These are phyloP conservation scores for Dromiciops gliroides DNA, from an alignment of 2,113 vertebrate species.

Conservation along the genomic window DNA sequence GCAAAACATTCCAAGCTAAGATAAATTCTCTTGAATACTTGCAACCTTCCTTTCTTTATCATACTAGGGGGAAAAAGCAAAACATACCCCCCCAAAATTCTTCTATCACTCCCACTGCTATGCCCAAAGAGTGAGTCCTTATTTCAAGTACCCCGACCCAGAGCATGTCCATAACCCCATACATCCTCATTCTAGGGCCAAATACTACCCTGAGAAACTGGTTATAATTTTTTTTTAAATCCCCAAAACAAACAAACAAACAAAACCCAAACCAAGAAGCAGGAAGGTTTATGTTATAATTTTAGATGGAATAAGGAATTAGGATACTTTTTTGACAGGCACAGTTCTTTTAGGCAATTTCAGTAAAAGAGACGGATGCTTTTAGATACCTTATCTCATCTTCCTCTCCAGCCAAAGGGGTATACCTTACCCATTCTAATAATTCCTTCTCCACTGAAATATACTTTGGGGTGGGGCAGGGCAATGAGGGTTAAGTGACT, in stretches of 20 bases:
- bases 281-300: neutral
- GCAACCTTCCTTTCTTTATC: neutral
- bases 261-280: neutral
- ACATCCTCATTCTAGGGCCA: neutral
- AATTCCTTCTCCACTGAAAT: neutral
- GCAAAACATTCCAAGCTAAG: conserved; percentile 22
- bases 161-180: neutral
- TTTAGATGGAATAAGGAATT: neutral
- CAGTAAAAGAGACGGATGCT: neutral
- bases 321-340: neutral
- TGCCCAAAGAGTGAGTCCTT: neutral
- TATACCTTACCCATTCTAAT: neutral
- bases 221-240: no score
- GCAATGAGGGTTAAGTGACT: no score
- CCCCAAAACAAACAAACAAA: no score
- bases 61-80: neutral
- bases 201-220: neutral
- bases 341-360: neutral
- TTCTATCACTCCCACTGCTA: neutral
- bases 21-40: conserved; percentile 33
- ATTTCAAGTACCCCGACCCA: neutral
- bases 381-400: neutral
- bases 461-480: no score
- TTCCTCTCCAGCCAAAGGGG: neutral
- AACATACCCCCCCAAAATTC: conserved; percentile 21